Base-by-base conservation (phyloP, 1,140 invertebrate species). In the Pseudomyrmex concolor region DNA sequence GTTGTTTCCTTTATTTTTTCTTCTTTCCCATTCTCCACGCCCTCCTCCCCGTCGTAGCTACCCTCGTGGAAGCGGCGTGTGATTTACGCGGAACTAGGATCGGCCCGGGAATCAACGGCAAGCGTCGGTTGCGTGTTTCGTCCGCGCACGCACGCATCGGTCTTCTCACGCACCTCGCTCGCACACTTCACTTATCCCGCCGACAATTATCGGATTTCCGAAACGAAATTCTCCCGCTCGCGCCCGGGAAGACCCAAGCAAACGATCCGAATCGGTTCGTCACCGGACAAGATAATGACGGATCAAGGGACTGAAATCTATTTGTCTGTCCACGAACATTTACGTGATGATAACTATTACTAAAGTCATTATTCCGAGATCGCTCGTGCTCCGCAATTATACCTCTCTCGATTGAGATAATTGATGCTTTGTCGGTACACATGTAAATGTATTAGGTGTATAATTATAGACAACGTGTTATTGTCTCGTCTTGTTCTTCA, bases 121-220 rank as follows among this genome's bases (percentile, higher is more conserved):
- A 67, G 43, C 60, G 64, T 3, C 77, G 71, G 48, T 89, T n/a
- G 83, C 76, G 76, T 85, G 86, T 68, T 34, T 64, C 57, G 83
- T 54, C 5, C 43, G 66, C 43, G 34, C 90, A 84, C 83, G 83
- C 90, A 89, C 87, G 83, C 87, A 87, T 85, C 59, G 59, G 72
- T 87, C 73, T 84, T 80, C 71, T 87, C 83, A 68, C 81, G 87
- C 85, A 74, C 72, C 70, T 22, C n/a, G 22, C 63, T 83, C 48
- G 73, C 57, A 19, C 77, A 74, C 70, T 85, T 87, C 77, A 74
- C 70, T 85, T 87, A 77, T 88, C 84, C 89, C 48, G 70, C 78
- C 13, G 13, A 85, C 91, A 91, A 92, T 92, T 92, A 92, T 91
- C 91, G 84, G 81, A 89, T 91, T 91, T 92, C 86, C 89, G 86